Percentiles rank a stretch among this genome's conserved stretches.
Conservation (phyloP, 2,797 vertebrate species). For the Tinamus major region DNA sequence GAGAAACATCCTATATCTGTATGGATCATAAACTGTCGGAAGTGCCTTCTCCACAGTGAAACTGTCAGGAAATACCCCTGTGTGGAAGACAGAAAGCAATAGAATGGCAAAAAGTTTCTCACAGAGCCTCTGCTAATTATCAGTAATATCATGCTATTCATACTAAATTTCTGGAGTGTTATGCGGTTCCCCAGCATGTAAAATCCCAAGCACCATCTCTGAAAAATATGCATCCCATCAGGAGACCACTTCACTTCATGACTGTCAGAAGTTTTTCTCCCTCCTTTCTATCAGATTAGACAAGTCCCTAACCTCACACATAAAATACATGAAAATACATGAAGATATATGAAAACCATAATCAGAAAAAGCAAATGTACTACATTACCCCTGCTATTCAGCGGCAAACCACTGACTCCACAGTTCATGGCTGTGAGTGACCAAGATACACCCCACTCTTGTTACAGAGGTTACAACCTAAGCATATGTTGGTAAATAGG, state of each 20-base stretch:
- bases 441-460: background rate
- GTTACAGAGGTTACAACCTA: background rate
- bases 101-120: background rate
- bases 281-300: background rate
- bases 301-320: background rate
- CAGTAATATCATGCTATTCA: background rate
- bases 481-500: background rate
- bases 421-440: background rate
- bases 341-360: background rate
- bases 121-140: background rate
- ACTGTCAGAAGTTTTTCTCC: background rate
- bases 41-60: background rate
- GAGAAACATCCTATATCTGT: background rate
- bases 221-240: background rate
- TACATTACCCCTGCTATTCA: background rate
- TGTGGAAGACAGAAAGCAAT: background rate
- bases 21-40: background rate
- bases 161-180: background rate
- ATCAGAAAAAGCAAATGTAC: background rate
- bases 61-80: background rate
- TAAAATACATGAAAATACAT: too few species aligned
- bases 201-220: background rate
- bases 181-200: background rate
- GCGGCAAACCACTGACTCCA: background rate
- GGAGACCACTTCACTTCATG: background rate